Evolutionary conservation across 2,113 vertebrate genomes (phyloP).

Genomic region (Urocynchramus pylzowi): DNA sequence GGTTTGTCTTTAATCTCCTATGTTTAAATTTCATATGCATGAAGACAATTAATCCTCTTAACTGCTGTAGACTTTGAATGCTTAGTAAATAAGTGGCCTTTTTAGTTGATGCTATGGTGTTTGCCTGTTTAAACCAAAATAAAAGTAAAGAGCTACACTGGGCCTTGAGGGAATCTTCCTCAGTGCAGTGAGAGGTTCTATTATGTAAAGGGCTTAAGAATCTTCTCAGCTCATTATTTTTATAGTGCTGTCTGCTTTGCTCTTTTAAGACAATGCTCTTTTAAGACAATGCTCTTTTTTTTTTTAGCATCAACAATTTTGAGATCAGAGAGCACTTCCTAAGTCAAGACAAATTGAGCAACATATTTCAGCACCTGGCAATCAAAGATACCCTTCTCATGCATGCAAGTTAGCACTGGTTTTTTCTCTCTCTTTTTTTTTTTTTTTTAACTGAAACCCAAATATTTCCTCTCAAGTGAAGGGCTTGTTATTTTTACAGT

Average conservation of each 20-base stretch:
- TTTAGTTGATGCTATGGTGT: conserved; percentile 47
- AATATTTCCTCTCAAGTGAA: not conserved
- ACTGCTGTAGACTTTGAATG: conserved; percentile 59
- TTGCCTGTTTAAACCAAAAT: conserved; percentile 47
- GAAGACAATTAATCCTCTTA: conserved; percentile 69
- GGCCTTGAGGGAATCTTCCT: conserved; percentile 38
- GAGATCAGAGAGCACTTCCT: conserved; percentile 56
- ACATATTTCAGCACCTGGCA: conserved; percentile 47
- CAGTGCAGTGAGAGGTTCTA: not conserved
- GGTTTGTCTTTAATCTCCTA: conserved; percentile 69
- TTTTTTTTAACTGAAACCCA: not conserved
- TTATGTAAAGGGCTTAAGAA: conserved; percentile 38
- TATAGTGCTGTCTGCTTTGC: conserved; percentile 29
- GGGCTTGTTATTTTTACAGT: not conserved
- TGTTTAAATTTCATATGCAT: conserved; percentile 66
- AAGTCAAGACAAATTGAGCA: conserved; percentile 51
- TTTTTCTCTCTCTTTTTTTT: not conserved
- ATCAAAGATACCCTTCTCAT: conserved; percentile 30
- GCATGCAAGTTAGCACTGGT: not conserved
- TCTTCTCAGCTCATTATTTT: conserved; percentile 52
- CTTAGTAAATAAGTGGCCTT: conserved; percentile 50
- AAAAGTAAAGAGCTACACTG: conserved; percentile 23
- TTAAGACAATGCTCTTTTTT: conserved; percentile 41
- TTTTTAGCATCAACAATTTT: conserved; percentile 34
- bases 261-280: conserved; percentile 49